Percentiles rank a stretch among this genome's conserved stretches.
Evolutionary conservation across 1,140 invertebrate genomes (phyloP).

Genomic region (Bicyclus anynana): DNA sequence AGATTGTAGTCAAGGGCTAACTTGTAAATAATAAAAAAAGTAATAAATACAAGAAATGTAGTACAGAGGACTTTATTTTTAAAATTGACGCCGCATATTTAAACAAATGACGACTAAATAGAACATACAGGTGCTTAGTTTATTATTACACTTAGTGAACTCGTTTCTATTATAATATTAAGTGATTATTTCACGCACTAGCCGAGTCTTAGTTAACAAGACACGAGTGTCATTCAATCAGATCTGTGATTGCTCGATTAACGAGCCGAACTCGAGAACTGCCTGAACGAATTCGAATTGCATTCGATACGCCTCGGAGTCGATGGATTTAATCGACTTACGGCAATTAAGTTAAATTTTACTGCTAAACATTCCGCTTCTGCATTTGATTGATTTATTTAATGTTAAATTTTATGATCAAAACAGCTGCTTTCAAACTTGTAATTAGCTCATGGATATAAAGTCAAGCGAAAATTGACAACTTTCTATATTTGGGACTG

Average conservation of each 20-base stretch:
- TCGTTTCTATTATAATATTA: not conserved
- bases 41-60: too few relatives aligned
- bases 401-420: slow-evolving; percentile 28
- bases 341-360: slow-evolving; percentile 34
- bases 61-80: too few relatives aligned
- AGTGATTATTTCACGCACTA: slow-evolving; percentile 21
- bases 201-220: slow-evolving; percentile 58
- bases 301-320: slow-evolving; percentile 32
- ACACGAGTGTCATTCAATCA: slow-evolving; percentile 64
- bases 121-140: not conserved
- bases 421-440: slow-evolving; percentile 18
- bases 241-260: slow-evolving; percentile 45
- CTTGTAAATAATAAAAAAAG: too few relatives aligned
- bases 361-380: slow-evolving; percentile 30
- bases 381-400: slow-evolving; percentile 29
- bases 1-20: too few relatives aligned
- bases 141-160: too few relatives aligned
- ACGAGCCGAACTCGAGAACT: slow-evolving; percentile 33
- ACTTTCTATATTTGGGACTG: slow-evolving; percentile 1
- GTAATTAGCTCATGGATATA: slow-evolving; percentile 21
- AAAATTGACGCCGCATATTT: too few relatives aligned
- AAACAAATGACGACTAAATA: not conserved
- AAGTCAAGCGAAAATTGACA: slow-evolving; percentile 8
- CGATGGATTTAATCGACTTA: slow-evolving; percentile 20
- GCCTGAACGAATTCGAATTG: slow-evolving; percentile 35